Evolutionary conservation across 2,113 vertebrate species (phyloP), one percentile per base, ranked within the genome.

Genomic region (Trichomycterus rosablanca): DNA sequence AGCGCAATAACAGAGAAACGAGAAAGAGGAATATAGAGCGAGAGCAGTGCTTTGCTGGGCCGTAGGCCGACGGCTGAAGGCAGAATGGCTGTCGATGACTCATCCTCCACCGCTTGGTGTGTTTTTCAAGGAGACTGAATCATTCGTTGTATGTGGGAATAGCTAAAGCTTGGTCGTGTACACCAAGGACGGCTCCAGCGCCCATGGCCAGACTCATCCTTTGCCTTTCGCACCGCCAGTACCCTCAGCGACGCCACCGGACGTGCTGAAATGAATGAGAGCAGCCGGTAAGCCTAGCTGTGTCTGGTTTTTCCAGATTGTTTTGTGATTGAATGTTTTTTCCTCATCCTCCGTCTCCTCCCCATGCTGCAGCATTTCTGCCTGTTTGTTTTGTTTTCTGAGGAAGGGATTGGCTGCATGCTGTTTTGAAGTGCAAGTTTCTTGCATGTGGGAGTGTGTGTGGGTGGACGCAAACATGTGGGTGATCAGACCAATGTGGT

Each of bases 121-220:
- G 84, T 88, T 88, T 84, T 87, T 88, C 86, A 81, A 86, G 88
- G 83, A 89, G 88, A 73, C 87, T 88, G 89, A 90, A 87, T 89
- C 86, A 88, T 78, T 53, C 51, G 74, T 48, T 67, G 78, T 79
- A 55, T 78, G 46, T 20, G 78, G 78, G 70, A 59, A 65, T 62
- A 60, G 59, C 58, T 63, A 53, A 46, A 54, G 65, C 59, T 72
- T 61, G 34, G 51, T 53, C 6, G 12, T 23, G 81, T 74, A 75
- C 74, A 34, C 50, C 18, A 63, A 57, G 75, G 66, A 49, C 40
- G 24, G 70, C 3, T 11, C 20, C 63, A 68, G 68, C 35, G 76
- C 79, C 78, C 74, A 73, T 73, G 44, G 1, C 63, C 57, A 69
- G 77, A 78, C 72, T 66, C 68, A 75, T 39, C 26, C 26, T 74